Base-by-base conservation (phyloP, 2,888 invertebrate species). In the Clitarchus hookeri region DNA sequence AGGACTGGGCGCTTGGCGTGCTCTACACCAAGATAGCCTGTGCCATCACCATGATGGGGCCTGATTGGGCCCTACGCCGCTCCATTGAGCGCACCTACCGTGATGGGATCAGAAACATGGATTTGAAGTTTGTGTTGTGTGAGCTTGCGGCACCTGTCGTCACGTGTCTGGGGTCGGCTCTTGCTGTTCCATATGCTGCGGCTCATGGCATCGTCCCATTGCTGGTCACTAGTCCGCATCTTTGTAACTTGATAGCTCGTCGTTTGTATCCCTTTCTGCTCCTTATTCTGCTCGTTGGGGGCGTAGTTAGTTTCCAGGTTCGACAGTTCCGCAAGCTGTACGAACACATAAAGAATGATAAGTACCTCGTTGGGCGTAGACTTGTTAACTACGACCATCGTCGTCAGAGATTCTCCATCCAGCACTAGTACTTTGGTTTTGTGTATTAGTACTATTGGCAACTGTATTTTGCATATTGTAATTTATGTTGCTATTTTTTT, bases 271-370 rank as follows among this genome's bases (percentile, higher is more conserved):
- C 99, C 48, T 96, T 96, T 89, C 93, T 98, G 88, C 93, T 99
- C 90, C 92, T 97, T 84, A 92, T 96, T 44, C 94, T 94, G 84
- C 91, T 96, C 86, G 92, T 96, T 85, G 92, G 94, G 85, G 94
- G 94, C 84, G 94, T 98, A 88, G 93, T 97, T 86, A 94, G 94
- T 88, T 96, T 98, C 90, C 94, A 94, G 90, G 95, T 98, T 86
- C 95, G 96, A 86, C 99, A 99, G 91, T 98, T 99, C 92, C 95
- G 95, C 90, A 97, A 97, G 90, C 93, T 99, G 26, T 99, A 99
- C 91, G 98, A 99, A 91, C 98, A 98, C 92, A 99, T 99, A 90
- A 98, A 99, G 92, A 99, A 99, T 92, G 99, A 99, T 92, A 99
- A 99, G 93, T 99, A 99, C 92, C 94, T 99, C 84, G 99, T 99